phyloP scores from a whole-genome alignment of 2,113 vertebrate genomes.

The Acanthisitta chloris region DNA sequence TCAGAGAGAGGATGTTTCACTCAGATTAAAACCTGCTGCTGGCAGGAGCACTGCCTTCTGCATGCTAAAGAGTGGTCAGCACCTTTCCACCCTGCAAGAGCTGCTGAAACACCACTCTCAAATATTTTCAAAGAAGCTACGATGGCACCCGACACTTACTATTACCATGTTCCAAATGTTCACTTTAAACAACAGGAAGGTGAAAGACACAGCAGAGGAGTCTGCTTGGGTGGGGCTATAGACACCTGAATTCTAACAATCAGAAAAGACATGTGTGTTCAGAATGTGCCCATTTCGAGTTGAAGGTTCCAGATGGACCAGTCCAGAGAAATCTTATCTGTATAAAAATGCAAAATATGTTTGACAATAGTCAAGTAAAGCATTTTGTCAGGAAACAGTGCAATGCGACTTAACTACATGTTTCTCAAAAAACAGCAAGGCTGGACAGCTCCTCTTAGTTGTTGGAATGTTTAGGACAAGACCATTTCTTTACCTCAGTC shows the following conservation, averaged over 20 bases:
- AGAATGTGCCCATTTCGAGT: rapidly evolving
- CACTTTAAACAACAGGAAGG: background rate
- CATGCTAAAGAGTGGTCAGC: background rate
- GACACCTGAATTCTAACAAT: background rate
- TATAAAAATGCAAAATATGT: background rate
- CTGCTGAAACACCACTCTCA: background rate
- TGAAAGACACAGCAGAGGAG: background rate
- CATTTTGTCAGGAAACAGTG: background rate
- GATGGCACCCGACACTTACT: background rate
- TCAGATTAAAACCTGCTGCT: background rate
- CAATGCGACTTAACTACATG: rapidly evolving
- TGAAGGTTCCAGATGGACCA: background rate
- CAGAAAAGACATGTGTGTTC: background rate
- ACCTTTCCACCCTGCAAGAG: background rate
- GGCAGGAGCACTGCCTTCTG: background rate
- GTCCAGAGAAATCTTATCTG: background rate
- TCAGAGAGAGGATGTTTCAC: background rate
- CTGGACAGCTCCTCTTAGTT: background rate
- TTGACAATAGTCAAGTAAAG: background rate
- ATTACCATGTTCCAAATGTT: background rate
- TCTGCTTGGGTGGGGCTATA: background rate
- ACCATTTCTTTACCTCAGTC: background rate
- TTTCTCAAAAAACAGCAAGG: background rate
- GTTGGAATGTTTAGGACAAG: background rate
- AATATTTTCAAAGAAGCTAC: background rate